phyloP scores from a whole-genome alignment of 2,113 vertebrate species.

The Macroglossus sobrinus region DNA sequence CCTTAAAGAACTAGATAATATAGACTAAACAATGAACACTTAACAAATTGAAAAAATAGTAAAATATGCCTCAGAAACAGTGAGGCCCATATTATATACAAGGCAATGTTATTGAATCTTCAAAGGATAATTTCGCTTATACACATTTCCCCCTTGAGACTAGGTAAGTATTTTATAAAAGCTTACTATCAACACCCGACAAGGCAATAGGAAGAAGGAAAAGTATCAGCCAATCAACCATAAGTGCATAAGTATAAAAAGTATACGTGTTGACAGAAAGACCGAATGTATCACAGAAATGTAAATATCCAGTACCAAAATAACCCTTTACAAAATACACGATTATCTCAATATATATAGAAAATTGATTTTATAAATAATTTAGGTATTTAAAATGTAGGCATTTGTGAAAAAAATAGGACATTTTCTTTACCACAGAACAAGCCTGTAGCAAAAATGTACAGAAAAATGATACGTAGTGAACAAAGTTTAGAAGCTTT shows the following conservation, averaged over 20 bases:
- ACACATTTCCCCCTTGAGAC: not conserved
- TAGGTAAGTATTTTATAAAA: not conserved
- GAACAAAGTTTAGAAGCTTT: not conserved
- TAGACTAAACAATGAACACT: not conserved
- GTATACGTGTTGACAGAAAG: not conserved
- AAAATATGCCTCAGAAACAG: not conserved
- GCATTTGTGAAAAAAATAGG: not conserved
- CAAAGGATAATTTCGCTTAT: not conserved
- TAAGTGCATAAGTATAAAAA: not conserved
- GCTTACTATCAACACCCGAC: not conserved
- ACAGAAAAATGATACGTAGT: not conserved
- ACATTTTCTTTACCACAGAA: not conserved
- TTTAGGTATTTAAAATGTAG: not conserved
- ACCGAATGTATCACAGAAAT: not conserved
- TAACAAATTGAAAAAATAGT: not conserved
- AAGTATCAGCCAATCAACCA: not conserved
- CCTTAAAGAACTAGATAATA: not conserved
- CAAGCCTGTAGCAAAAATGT: not conserved
- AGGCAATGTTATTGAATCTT: not conserved
- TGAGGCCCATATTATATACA: not conserved
- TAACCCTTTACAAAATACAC: not conserved
- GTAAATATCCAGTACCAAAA: not conserved
- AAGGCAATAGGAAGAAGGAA: not conserved
- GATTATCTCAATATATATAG: not conserved
- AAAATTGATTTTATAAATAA: not conserved